Evolutionary conservation across 2,113 vertebrate species (phyloP), one percentile per base, ranked within the genome.

Genomic region (Heterotis niloticus): DNA sequence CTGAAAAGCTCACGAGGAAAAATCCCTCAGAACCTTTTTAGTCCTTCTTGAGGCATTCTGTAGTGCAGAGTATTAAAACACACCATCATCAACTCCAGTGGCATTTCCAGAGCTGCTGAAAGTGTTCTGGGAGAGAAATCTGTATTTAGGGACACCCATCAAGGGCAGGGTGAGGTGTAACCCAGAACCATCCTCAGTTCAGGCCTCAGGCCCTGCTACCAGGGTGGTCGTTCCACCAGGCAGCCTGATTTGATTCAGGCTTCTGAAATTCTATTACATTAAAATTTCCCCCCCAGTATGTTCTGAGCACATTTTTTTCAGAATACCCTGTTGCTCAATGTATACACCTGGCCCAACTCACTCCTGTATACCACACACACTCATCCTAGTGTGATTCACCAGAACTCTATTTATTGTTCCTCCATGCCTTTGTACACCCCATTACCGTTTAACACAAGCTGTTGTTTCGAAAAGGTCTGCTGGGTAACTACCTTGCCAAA

Each of bases 241-340:
- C 20, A 71, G 57, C 16, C 28, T 26, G 56, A n/a, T 10, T 34
- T 28, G 20, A 56, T 44, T 77, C 51, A 57, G 68, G 28, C 62
- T 51, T 66, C 28, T 72, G 18, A 73, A 18, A 23, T 26, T 24
- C 52, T 77, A 17, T 51, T 17, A 51, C 76, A 57, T 44, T 7
- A 2, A 44, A 44, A 44, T 4, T 44, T 44, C 34, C 34, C 2
- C 34, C 34, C 7, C 34, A 76, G 66, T 24, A 10, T 14, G 52
- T 18, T 26, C 66, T 77, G 77, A 54, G 10, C 72, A 29, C 28
- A 64, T 44, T 62, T 34, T 64, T 84, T 82, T 65, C 81, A 64
- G 74, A 66, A 64, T 29, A 70, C 34, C 72, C 71, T 56, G 28
- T 80, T 34, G 51, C 44, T 70, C 73, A n/a, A 56, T 20, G 29